Evolutionary conservation across 2,888 invertebrate genomes (phyloP), one percentile per base, ranked within the genome.

Genomic region (Aphodius granarius): DNA sequence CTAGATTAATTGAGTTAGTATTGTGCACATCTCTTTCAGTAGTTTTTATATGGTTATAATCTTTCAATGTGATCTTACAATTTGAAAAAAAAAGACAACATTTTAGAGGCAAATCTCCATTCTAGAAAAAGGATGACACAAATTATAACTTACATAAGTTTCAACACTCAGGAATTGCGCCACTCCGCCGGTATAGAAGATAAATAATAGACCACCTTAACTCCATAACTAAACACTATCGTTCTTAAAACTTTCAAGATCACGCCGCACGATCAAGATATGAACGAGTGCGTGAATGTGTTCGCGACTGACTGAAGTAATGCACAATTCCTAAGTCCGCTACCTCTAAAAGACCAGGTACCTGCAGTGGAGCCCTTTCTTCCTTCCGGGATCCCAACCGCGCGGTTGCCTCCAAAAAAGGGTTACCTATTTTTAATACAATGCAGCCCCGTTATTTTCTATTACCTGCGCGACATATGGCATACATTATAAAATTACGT

Each of bases 401-500:
- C 79, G 20, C 5, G 68, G 43, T 3, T 43, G 0, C 43, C 9
- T 43, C n/a, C 82, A 81, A 82, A 84, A 82, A 86, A 85, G 85
- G 85, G 85, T 85, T 85, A 83, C 81, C 81, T 79, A 83, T 84
- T 83, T 43, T 84, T 84, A 84, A 83, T 83, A 83, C 82, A 83
- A 84, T 84, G 80, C 72, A 72, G 19, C 66, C 73, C 76, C 76
- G 73, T 76, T 75, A 71, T 63, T 66, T 73, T 70, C 18, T 71
- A 66, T 75, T 85, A 86, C 86, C 86, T 86, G 86, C 86, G 85
- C 80, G 82, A 82, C 85, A 85, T 85, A 86, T 85, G 85, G 85
- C 83, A 82, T 82, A 83, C 76, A 63, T 77, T 77, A 77, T 73
- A 77, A 78, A 78, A 75, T 77, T 77, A 71, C 73, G 70, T 75